Evolutionary conservation across 2,113 vertebrate species (phyloP).

Genomic region (Neotragus moschatus): DNA sequence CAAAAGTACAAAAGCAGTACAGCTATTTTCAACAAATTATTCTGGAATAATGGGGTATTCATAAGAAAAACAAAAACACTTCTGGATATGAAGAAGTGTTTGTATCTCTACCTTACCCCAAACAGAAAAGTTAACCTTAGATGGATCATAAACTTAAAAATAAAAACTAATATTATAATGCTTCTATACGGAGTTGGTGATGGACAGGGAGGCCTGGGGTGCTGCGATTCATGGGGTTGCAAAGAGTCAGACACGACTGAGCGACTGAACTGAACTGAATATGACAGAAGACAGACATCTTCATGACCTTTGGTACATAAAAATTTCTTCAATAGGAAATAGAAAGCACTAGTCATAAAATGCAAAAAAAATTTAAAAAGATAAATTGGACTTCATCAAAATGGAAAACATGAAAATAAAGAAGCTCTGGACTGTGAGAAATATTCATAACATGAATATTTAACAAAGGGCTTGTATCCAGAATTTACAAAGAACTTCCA

Average conservation of each 20-base stretch:
- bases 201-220: no score
- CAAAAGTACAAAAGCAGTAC: background rate
- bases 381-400: background rate
- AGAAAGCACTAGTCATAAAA: background rate
- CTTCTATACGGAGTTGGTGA: background rate
- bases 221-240: no score
- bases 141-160: background rate
- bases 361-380: background rate
- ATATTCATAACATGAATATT: background rate
- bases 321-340: background rate
- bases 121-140: background rate
- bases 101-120: background rate
- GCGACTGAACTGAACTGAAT: no score
- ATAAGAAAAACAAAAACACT: background rate
- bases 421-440: background rate
- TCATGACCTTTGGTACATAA: background rate
- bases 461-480: background rate
- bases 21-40: background rate
- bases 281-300: background rate
- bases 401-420: background rate
- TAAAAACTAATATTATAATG: background rate
- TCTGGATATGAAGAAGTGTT: background rate
- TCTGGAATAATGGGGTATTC: background rate
- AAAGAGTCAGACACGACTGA: no score
- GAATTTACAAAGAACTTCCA: background rate